Percentiles rank a stretch among this genome's conserved stretches.
phyloP scores from a whole-genome alignment of 23 tunicate genomes.

The Aplidium turbinatum region DNA sequence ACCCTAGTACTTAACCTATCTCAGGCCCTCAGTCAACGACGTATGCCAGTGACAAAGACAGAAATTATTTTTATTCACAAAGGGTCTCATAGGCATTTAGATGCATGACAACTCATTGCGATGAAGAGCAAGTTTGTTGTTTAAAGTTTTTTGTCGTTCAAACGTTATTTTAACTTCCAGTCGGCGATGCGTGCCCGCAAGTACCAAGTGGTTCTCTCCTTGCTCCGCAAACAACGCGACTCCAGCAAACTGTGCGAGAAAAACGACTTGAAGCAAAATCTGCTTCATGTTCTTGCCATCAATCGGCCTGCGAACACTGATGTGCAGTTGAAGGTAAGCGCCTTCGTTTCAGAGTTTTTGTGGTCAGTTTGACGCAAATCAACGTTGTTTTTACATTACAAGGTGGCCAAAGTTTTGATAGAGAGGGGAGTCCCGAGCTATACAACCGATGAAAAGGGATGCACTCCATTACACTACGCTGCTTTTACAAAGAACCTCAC shows the following conservation, averaged over 20 bases:
- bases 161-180: too few relatives aligned
- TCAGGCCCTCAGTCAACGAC: too few relatives aligned
- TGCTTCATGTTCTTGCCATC: constrained; percentile 94
- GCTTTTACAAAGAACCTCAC: constrained; percentile 92
- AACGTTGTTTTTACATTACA: too few relatives aligned
- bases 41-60: too few relatives aligned
- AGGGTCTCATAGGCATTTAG: too few relatives aligned
- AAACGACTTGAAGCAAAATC: constrained; percentile 82
- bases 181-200: constrained; percentile 96
- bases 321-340: constrained; percentile 86
- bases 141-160: too few relatives aligned
- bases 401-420: constrained; percentile 92
- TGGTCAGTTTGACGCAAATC: too few relatives aligned
- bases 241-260: constrained; percentile 80
- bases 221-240: constrained; percentile 88
- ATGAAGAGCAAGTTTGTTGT: too few relatives aligned
- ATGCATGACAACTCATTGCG: too few relatives aligned
- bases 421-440: constrained; percentile 88
- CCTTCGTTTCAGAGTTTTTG: too few relatives aligned
- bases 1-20: too few relatives aligned
- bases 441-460: constrained; percentile 86
- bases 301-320: constrained; percentile 78
- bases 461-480: constrained; percentile 96
- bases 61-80: neutral
- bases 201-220: constrained; percentile 88